Conservation (phyloP, 2,113 vertebrate species). For the Pimephales promelas region DNA sequence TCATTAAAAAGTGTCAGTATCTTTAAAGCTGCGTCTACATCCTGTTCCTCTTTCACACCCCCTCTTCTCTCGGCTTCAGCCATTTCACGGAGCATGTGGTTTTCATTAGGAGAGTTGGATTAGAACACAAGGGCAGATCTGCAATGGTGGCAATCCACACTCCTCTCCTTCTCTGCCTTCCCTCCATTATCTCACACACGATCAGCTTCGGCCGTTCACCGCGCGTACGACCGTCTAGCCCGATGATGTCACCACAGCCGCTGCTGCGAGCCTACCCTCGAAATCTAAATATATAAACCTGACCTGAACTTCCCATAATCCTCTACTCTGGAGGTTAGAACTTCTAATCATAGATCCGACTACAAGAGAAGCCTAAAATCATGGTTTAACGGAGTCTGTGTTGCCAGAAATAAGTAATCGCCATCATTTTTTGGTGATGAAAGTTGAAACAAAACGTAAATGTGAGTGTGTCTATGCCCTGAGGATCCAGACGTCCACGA, state of each 20-base stretch:
- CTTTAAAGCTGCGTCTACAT: conserved; percentile 33
- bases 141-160: conserved; percentile 44
- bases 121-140: conserved; percentile 41
- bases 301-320: conserved; percentile 11
- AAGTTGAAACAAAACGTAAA: neutral
- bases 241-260: conserved; percentile 49
- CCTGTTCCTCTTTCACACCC: conserved; percentile 8
- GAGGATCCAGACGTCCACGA: conserved; percentile 40
- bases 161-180: conserved; percentile 26
- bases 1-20: conserved; percentile 35
- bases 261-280: conserved; percentile 16
- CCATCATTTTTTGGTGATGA: neutral
- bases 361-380: conserved; percentile 26
- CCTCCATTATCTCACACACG: conserved; percentile 41
- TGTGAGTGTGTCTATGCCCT: conserved; percentile 17
- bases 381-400: conserved; percentile 1
- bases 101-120: conserved; percentile 53
- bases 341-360: conserved; percentile 10
- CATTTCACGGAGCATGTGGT: conserved; percentile 49
- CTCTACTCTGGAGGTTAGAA: neutral
- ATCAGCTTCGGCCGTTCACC: conserved; percentile 25
- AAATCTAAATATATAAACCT: conserved; percentile 52
- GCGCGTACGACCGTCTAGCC: neutral
- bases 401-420: conserved; percentile 15
- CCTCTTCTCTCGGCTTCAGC: conserved; percentile 29